Conservation (phyloP, 2,888 invertebrate species). For the Melipona bicolor region DNA sequence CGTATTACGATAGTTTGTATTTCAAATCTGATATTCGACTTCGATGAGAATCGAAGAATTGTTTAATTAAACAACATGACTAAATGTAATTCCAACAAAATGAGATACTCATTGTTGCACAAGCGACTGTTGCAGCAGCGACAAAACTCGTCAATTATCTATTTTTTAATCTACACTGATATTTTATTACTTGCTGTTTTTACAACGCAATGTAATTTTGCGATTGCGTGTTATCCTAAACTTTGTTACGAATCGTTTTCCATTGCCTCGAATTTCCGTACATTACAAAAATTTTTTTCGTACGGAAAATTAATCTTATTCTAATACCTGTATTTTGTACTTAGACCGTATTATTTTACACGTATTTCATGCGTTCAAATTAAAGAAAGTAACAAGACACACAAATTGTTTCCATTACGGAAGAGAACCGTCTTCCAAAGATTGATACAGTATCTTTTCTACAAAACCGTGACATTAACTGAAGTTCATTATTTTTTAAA, state of each 20-base stretch:
- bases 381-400: background rate
- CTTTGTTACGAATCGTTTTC: slow-evolving; percentile 2
- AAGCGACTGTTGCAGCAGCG: slow-evolving; percentile 9
- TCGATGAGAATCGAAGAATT: background rate
- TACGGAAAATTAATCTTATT: slow-evolving; percentile 8
- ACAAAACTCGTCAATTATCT: slow-evolving; percentile 13
- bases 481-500: background rate
- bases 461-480: background rate
- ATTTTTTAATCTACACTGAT: slow-evolving; percentile 2
- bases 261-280: background rate
- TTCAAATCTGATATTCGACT: slow-evolving; percentile 40
- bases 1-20: slow-evolving; percentile 37
- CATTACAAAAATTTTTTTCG: background rate
- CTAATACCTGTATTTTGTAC: slow-evolving; percentile 54
- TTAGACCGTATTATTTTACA: slow-evolving; percentile 39
- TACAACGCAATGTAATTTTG: background rate
- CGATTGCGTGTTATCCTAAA: slow-evolving; percentile 4
- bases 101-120: slow-evolving; percentile 44
- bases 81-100: slow-evolving; percentile 11
- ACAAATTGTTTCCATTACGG: background rate
- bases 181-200: slow-evolving; percentile 23
- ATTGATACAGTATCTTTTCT: background rate
- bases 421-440: slow-evolving; percentile 36
- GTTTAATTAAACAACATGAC: slow-evolving; percentile 22
- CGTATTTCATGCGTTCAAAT: slow-evolving; percentile 9